These are phyloP conservation scores for Mus caroli DNA, from an alignment of 2,797 vertebrate genomes.

Conservation along the genomic window DNA sequence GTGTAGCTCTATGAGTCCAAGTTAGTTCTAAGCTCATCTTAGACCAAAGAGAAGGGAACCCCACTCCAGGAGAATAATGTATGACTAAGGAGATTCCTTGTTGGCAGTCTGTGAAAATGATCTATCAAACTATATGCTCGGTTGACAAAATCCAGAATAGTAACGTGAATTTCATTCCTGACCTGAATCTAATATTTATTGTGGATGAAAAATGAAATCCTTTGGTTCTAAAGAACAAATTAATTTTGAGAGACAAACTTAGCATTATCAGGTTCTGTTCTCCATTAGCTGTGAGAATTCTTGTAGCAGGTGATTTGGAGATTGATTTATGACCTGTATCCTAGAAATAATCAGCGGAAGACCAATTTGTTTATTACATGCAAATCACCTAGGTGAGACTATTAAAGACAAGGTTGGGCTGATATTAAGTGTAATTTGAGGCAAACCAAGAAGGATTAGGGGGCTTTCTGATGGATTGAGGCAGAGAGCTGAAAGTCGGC, in stretches of 20 bases:
- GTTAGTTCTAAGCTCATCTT: not conserved
- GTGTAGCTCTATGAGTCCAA: not conserved
- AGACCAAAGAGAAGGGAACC: not conserved
- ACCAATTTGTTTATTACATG: constrained; percentile 80
- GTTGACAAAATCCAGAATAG: not conserved
- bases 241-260: constrained; percentile 60
- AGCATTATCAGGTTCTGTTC: constrained; percentile 49
- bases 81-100: not conserved
- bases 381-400: constrained; percentile 76
- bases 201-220: not conserved
- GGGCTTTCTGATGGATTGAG: constrained; percentile 81
- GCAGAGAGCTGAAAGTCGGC: constrained; percentile 81
- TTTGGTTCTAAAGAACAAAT: constrained; percentile 57
- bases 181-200: constrained; percentile 54
- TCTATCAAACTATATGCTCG: not conserved
- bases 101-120: not conserved
- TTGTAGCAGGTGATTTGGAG: constrained; percentile 47
- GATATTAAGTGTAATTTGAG: constrained; percentile 80
- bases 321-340: constrained; percentile 74
- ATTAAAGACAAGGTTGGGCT: constrained; percentile 73
- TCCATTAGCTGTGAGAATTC: constrained; percentile 43
- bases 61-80: not conserved
- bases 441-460: constrained; percentile 78
- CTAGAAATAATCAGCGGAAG: constrained; percentile 72
- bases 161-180: constrained; percentile 6